These are phyloP conservation scores for Drosophila nigricruria DNA, from an alignment of 2,888 invertebrate genomes.

Conservation along the genomic window DNA sequence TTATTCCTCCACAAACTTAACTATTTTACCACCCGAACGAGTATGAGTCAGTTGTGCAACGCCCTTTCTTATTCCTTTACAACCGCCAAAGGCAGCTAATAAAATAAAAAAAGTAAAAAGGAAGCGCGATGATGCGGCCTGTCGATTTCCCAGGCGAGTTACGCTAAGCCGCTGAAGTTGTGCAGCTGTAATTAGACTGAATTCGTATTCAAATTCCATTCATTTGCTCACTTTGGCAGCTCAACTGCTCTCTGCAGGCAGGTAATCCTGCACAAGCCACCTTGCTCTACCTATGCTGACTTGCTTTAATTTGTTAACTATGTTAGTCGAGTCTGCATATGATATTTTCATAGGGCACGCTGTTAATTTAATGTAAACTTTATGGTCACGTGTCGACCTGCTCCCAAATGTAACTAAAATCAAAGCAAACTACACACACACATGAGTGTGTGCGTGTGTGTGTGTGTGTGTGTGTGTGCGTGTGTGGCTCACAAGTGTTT, in stretches of 20 bases:
- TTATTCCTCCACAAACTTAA: not conserved
- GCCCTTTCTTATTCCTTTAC: not conserved
- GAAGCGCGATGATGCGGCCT: conserved; percentile 47
- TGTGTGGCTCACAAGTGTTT: conserved; percentile 70
- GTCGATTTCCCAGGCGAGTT: conserved; percentile 81
- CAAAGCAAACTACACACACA: conserved; percentile 61
- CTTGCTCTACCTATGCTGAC: not conserved
- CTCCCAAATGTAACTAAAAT: conserved; percentile 56
- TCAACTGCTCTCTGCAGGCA: not conserved
- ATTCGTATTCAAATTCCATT: conserved; percentile 59
- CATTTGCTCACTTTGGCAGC: conserved; percentile 41
- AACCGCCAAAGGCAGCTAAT: conserved; percentile 29
- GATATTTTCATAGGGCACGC: conserved; percentile 43
- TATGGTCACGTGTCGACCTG: conserved; percentile 69
- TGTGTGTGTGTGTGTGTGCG: conserved; percentile 16
- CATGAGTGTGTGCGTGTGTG: not conserved
- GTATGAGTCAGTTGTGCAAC: not conserved
- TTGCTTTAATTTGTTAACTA: conserved; percentile 38
- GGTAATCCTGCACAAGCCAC: conserved; percentile 19
- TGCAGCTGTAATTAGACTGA: conserved; percentile 64
- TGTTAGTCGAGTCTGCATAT: conserved; percentile 5
- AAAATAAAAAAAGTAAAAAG: conserved; percentile 17
- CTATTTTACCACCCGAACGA: not conserved
- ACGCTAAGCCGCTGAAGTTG: conserved; percentile 61
- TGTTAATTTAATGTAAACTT: conserved; percentile 78